Conservation (phyloP, 2,113 vertebrate species). For the Apodemus sylvaticus region DNA sequence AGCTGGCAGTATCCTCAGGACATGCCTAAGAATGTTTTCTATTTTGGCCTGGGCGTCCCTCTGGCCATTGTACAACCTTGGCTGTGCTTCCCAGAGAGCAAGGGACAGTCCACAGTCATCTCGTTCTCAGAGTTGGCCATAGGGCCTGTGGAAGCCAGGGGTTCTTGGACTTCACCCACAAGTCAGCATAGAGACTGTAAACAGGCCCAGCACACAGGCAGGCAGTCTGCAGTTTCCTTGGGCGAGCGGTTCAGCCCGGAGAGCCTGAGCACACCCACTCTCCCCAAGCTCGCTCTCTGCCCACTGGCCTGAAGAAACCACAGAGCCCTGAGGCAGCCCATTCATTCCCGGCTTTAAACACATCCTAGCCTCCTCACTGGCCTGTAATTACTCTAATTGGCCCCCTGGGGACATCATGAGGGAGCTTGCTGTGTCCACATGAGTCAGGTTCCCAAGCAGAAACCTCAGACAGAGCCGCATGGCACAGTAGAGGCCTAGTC, state of each 20-base stretch:
- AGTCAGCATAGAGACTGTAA: background rate
- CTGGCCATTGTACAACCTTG: background rate
- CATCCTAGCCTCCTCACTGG: background rate
- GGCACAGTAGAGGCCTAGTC: background rate
- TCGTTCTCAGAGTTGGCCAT: background rate
- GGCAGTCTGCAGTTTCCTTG: accelerated
- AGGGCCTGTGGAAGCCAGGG: background rate
- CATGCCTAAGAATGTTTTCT: too few relatives aligned
- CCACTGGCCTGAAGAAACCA: background rate
- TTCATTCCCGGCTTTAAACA: background rate
- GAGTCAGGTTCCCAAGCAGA: constrained; percentile 80
- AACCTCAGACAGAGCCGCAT: constrained; percentile 82
- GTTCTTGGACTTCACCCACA: background rate
- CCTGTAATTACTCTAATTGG: constrained; percentile 60
- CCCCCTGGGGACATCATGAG: constrained; percentile 45
- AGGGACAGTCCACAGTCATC: background rate
- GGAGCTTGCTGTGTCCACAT: constrained; percentile 58
- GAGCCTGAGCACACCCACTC: background rate
- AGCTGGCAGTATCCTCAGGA: background rate
- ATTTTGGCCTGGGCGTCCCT: too few relatives aligned
- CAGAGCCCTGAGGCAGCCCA: background rate
- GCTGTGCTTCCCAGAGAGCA: background rate
- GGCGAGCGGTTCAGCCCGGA: background rate
- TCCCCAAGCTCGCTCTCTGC: background rate
- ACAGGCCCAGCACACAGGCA: accelerated